These are phyloP conservation scores for Temnothorax unifasciatus DNA, from an alignment of 2,888 invertebrate genomes.

Conservation along the genomic window DNA sequence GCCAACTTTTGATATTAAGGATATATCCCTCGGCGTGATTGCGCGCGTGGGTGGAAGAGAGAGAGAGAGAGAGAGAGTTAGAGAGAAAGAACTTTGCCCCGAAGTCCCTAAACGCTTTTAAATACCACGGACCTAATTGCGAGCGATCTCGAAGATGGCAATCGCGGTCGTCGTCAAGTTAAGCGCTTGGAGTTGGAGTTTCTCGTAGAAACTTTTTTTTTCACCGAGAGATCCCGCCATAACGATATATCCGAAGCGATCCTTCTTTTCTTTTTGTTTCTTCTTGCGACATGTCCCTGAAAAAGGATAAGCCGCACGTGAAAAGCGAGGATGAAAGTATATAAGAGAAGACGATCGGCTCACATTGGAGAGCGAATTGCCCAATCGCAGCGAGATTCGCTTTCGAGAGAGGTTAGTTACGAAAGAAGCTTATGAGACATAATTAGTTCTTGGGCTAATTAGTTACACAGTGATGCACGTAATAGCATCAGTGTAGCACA, in stretches of 20 bases:
- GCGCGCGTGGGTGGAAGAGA: neutral
- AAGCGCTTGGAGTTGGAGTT: conserved; percentile 35
- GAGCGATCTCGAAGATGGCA: conserved; percentile 18
- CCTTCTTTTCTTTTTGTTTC: conserved; percentile 9
- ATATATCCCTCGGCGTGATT: conserved; percentile 11
- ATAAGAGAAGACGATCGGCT: conserved; percentile 29
- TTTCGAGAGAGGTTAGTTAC: conserved; percentile 30
- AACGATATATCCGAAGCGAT: conserved; percentile 24
- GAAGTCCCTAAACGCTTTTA: conserved; percentile 64
- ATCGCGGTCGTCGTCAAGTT: conserved; percentile 42
- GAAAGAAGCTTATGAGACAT: conserved; percentile 9
- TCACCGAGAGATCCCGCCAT: neutral
- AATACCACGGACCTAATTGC: conserved; percentile 69
- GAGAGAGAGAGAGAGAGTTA: neutral
- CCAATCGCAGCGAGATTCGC: conserved; percentile 16
- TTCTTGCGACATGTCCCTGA: neutral
- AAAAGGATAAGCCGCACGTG: conserved; percentile 31
- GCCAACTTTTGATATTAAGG: conserved; percentile 62
- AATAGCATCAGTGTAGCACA: neutral
- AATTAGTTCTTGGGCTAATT: conserved; percentile 54
- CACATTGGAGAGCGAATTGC: conserved; percentile 29
- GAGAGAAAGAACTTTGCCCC: neutral
- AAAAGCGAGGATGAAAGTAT: conserved; percentile 24
- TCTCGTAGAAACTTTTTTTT: conserved; percentile 23
- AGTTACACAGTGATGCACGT: conserved; percentile 9